Conservation (phyloP, 1,140 invertebrate species). For the Drosophila baimaii region DNA sequence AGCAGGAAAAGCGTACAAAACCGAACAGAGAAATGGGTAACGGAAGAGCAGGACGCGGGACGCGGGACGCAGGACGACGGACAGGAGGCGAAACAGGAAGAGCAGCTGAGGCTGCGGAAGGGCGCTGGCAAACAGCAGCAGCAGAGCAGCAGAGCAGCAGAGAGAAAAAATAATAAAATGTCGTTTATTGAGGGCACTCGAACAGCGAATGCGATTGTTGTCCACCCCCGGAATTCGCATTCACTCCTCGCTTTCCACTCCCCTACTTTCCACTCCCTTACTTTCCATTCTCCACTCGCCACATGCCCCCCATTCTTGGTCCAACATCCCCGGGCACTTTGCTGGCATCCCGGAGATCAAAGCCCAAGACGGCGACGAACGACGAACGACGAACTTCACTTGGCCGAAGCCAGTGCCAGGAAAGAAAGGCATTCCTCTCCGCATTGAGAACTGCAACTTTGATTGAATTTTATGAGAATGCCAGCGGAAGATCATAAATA, state of each 20-base stretch:
- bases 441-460: slow-evolving; percentile 44
- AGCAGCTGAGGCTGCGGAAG: slow-evolving; percentile 6
- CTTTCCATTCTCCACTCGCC: not conserved
- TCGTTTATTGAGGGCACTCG: slow-evolving; percentile 73
- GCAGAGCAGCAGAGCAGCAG: slow-evolving; percentile 24
- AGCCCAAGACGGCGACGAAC: slow-evolving; percentile 41
- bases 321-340: slow-evolving; percentile 7
- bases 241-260: not conserved
- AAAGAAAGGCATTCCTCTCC: slow-evolving; percentile 24
- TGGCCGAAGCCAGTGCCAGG: not conserved
- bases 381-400: slow-evolving; percentile 37
- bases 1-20: slow-evolving; percentile 41
- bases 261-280: not conserved
- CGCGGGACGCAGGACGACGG: not conserved
- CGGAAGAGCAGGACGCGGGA: slow-evolving; percentile 17
- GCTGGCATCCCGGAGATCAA: slow-evolving; percentile 29
- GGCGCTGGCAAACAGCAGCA: slow-evolving; percentile 28
- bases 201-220: slow-evolving; percentile 62
- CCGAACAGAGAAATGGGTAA: slow-evolving; percentile 35
- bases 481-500: slow-evolving; percentile 47
- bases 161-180: slow-evolving; percentile 71
- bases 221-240: slow-evolving; percentile 40
- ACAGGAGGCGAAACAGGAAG: not conserved
- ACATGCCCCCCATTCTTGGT: not conserved
- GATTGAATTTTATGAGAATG: slow-evolving; percentile 50